Evolutionary conservation across 2,113 vertebrate species (phyloP).

Genomic region (Hydropotes inermis): DNA sequence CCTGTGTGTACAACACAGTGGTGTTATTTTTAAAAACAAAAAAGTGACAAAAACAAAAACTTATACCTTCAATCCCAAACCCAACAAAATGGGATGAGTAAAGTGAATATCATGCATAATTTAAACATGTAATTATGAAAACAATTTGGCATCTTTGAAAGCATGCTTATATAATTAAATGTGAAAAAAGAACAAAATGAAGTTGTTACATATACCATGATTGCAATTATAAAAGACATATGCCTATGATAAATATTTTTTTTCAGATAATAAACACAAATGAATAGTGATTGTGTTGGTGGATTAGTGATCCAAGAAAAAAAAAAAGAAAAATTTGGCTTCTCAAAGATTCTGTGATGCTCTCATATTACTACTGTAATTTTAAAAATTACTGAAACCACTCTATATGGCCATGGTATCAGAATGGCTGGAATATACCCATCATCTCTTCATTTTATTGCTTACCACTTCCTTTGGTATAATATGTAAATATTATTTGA

Average conservation of each 20-base stretch:
- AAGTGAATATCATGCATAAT: background rate
- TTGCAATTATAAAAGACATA: constrained; percentile 4
- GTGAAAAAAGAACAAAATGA: background rate
- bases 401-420: background rate
- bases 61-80: background rate
- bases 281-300: background rate
- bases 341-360: background rate
- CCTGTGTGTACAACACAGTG: background rate
- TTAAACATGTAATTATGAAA: constrained; percentile 44
- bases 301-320: background rate
- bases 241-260: background rate
- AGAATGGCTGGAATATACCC: background rate
- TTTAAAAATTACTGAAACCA: background rate
- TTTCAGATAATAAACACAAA: constrained; percentile 3
- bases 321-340: background rate
- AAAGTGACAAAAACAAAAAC: background rate
- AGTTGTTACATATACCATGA: background rate
- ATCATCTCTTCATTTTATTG: background rate
- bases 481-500: background rate
- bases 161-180: constrained; percentile 31
- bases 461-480: background rate
- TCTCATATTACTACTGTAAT: background rate
- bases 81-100: background rate
- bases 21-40: constrained; percentile 11
- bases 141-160: constrained; percentile 4